Evolutionary conservation across 2,797 vertebrate species (phyloP), one percentile per base, ranked within the genome.

Genomic region (Ceyx erithaca): DNA sequence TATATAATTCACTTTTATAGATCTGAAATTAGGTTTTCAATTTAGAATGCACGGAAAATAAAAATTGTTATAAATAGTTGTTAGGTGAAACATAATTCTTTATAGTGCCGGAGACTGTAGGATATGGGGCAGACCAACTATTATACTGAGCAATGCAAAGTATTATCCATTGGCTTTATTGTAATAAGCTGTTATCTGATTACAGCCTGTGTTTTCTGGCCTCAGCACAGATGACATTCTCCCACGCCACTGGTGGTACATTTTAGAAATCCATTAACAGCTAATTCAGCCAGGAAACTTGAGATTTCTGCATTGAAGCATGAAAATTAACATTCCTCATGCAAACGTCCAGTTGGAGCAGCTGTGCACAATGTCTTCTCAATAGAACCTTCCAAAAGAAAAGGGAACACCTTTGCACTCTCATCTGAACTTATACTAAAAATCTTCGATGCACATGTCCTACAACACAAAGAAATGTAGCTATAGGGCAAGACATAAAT

Each of bases 161-260:
- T 93, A 91, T 96, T 94, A 95, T 89, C 93, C 79, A 28, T 83
- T 30, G 71, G 91, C 89, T 96, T 97, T 94, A 95, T 96, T 94
- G 91, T 92, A 96, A 96, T 93, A 96, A 92, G 66, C 88, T 76
- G 92, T 96, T 97, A 97, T 96, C 95, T 92, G 96, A 97, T 93
- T 78, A 80, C 80, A 81, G 93, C 70, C 83, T 33, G 30, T 59
- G 87, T 30, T 81, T 84, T 85, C 89, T 80, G 87, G 37, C 76
- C 64, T 30, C 82, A 57, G 85, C 54, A 85, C 48, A 66, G 71
- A 16, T 80, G 69, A 25, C 63, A 52, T 77, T 69, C 87, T 84
- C 78, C 66, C 49, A 84, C 6, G 0, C 66, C 52, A 83, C 19
- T n/a, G 55, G 88, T 40, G 69, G 58, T 63, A 89, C 72, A 66